Base-by-base conservation (phyloP, 2,888 invertebrate genomes). In the Zhuqinia jingwanae region DNA sequence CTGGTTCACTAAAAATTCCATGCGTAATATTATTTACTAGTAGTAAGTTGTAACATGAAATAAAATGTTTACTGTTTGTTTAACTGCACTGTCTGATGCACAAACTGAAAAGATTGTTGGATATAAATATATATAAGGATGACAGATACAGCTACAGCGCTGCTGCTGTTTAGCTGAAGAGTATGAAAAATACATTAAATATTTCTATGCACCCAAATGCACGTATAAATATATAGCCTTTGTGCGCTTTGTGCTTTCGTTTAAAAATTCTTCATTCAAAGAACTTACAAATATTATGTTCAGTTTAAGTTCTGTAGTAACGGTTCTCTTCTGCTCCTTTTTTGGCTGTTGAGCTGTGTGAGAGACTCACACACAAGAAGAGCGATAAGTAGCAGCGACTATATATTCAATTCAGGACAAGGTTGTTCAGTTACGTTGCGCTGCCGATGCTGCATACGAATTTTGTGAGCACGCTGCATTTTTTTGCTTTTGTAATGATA, bases 381-480 rank as follows among this genome's bases (percentile, higher is more conserved):
- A 68, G 68, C n/a, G n/a, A n/a, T 8, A 25, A 47, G 42, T n/a
- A 65, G 42, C 47, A 20, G 36, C 68, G 82, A 60, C 82, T 30
- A 36, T 82, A n/a, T n/a, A 82, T 82, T 82, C 60, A 73, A 82
- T 82, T 82, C 60, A 73, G 73, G 82, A 82, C 82, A 82, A 80
- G 80, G 80, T 80, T 80, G 70, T 80, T 70, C 30, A 45, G 56
- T 80, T 42, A 20, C 42, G 30, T 36, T 17, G 15, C 22, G 70
- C 70, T 42, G 36, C 56, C 27, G 47, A 22, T 50, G 65, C 78
- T 22, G 58, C 25, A 58, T 17, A 22, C 5, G 20, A 2, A 22
- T 58, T n/a, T 58, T 36, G 36, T 36, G 36, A 58, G 27, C 75
- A 27, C 70, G 47, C 17, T 22, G 47, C 56, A 76, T 53, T 76